Percentiles rank a stretch among this genome's conserved stretches.
phyloP scores from a whole-genome alignment of 2,888 invertebrate species.

The Neoitamus cyanurus region DNA sequence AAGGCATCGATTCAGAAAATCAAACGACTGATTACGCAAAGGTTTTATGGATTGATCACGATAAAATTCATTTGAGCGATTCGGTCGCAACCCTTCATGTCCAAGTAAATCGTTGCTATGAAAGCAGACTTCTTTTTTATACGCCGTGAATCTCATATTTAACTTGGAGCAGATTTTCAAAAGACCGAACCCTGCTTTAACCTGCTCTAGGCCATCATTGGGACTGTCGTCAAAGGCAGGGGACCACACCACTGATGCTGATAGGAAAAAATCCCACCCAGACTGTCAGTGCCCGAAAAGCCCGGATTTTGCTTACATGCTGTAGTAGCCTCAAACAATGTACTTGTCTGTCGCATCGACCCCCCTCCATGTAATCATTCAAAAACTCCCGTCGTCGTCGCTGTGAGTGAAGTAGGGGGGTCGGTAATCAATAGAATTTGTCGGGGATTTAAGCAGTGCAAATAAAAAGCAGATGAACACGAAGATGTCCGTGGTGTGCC shows the following conservation, averaged over 20 bases:
- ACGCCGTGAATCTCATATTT: not conserved
- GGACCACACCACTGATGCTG: too few species aligned
- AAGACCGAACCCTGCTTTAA: not conserved
- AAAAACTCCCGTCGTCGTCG: not conserved
- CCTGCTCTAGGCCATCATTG: not conserved
- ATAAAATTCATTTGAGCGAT: not conserved
- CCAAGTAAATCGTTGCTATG: not conserved
- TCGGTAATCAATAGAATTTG: not conserved
- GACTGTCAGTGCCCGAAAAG: not conserved
- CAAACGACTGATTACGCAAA: conserved; percentile 1
- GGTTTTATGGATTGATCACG: not conserved
- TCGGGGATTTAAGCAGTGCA: not conserved
- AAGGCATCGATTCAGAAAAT: not conserved
- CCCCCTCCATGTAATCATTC: not conserved
- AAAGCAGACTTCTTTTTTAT: not conserved
- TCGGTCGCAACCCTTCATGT: not conserved
- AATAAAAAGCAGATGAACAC: not conserved
- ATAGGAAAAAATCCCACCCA: not conserved
- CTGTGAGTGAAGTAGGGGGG: not conserved
- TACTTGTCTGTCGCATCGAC: not conserved
- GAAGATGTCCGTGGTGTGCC: not conserved
- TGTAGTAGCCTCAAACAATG: not conserved
- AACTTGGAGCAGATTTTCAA: not conserved
- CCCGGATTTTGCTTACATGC: not conserved
- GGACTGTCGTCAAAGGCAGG: not conserved